These are phyloP conservation scores for Hippocampus guttulatus DNA, from an alignment of 2,113 vertebrate species.

Conservation along the genomic window DNA sequence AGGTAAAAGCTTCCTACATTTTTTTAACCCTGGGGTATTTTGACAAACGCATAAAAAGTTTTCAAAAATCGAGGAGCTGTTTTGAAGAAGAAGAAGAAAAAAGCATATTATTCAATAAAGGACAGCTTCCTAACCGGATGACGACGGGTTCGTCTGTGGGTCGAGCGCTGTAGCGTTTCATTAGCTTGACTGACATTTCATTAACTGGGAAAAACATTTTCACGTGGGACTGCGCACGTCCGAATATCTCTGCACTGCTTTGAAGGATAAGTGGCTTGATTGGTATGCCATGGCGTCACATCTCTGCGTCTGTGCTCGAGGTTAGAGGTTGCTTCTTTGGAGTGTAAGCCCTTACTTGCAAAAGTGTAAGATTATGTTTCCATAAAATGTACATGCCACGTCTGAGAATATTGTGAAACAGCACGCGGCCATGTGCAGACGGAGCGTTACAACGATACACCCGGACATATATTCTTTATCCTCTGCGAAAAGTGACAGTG, in stretches of 20 bases:
- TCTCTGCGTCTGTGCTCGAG: not conserved
- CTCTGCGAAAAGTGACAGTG: no score
- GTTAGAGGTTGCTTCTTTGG: not conserved
- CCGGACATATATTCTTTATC: no score
- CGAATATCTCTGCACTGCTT: not conserved
- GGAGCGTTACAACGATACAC: no score
- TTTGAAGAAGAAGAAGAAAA: no score
- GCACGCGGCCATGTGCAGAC: no score
- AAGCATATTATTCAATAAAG: not conserved
- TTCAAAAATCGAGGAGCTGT: no score
- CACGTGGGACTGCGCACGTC: slow-evolving; percentile 10
- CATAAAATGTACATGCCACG: not conserved
- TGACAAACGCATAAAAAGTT: no score
- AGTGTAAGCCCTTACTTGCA: not conserved
- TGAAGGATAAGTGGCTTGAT: not conserved
- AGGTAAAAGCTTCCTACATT: no score
- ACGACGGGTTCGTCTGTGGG: slow-evolving; percentile 16
- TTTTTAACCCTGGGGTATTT: no score
- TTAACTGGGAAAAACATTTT: slow-evolving; percentile 17
- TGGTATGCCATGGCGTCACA: not conserved
- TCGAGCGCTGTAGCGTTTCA: slow-evolving; percentile 9
- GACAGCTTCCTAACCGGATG: not conserved
- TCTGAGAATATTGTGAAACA: no score
- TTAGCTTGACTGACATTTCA: slow-evolving; percentile 9
- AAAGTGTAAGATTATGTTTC: not conserved